phyloP scores from a whole-genome alignment of 2,797 vertebrate species.

The Natrix natrix region DNA sequence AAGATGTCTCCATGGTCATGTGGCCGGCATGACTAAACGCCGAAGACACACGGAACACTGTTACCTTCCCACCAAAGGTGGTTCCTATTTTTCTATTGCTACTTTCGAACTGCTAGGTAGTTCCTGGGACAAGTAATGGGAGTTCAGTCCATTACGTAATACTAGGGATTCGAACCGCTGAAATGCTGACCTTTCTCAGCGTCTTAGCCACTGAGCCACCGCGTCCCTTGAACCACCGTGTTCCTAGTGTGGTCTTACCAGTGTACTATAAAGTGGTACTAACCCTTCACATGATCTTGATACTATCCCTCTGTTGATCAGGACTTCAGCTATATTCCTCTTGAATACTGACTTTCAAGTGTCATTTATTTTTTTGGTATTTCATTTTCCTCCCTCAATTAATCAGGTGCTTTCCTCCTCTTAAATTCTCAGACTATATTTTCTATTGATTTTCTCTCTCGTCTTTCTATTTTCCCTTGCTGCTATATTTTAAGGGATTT shows the following conservation, averaged over 20 bases:
- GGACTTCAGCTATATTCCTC: neutral
- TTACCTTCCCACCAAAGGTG: no score
- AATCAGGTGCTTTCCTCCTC: neutral
- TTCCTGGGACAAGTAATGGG: no score
- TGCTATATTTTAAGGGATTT: neutral
- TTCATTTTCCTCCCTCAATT: neutral
- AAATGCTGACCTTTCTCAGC: no score
- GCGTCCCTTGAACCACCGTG: no score
- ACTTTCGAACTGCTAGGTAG: no score
- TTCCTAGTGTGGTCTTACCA: neutral
- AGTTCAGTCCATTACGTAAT: no score
- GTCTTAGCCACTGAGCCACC: no score
- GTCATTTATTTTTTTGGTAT: neutral
- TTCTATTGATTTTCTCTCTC: neutral
- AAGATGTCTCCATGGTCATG: no score
- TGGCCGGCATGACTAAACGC: no score
- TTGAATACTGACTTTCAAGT: neutral
- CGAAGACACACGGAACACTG: no score
- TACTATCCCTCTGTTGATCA: neutral
- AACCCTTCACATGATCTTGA: neutral
- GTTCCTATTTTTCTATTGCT: no score
- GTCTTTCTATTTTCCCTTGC: neutral
- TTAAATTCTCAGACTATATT: neutral
- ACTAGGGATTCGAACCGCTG: no score
- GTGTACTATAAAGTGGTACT: neutral